Percentiles rank a stretch among this genome's conserved stretches.
phyloP scores from a whole-genome alignment of 2,113 vertebrate species.

The Colistium nudipinnis region DNA sequence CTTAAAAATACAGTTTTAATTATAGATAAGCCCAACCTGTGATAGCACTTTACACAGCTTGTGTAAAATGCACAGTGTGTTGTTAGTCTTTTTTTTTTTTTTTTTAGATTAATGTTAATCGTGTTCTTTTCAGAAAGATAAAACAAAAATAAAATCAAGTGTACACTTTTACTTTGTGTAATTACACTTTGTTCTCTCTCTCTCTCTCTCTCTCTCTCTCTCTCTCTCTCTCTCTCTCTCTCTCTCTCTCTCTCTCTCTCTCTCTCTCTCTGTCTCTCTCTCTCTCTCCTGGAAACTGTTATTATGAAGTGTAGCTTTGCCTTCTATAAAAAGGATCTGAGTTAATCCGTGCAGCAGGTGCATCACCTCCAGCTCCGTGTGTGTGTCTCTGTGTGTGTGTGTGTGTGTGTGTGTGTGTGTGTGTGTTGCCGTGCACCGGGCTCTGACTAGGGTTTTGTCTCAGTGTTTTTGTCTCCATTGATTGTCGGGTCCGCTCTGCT shows the following conservation, averaged over 20 bases:
- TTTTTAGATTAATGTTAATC: slow-evolving; percentile 54
- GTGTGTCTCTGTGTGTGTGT: slow-evolving; percentile 20
- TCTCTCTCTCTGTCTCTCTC: no score
- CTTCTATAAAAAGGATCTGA: slow-evolving; percentile 10
- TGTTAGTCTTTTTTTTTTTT: slow-evolving; percentile 36
- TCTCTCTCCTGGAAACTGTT: neutral
- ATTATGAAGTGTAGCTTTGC: neutral
- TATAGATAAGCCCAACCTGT: slow-evolving; percentile 77
- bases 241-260: no score
- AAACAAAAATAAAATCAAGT: no score
- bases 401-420: slow-evolving; percentile 19
- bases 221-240: no score
- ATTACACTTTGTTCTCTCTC: no score
- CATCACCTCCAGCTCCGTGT: slow-evolving; percentile 31
- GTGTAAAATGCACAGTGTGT: slow-evolving; percentile 38
- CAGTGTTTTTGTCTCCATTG: slow-evolving; percentile 57
- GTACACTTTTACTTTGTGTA: no score
- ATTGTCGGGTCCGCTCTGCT: slow-evolving; percentile 57
- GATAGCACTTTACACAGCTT: slow-evolving; percentile 56
- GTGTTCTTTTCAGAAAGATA: slow-evolving; percentile 49
- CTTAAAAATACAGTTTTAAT: slow-evolving; percentile 80
- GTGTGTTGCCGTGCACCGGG: no score
- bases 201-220: no score
- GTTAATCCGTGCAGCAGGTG: slow-evolving; percentile 23
- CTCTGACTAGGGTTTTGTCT: slow-evolving; percentile 18